Evolutionary conservation across 2,797 vertebrate species (phyloP), one percentile per base, ranked within the genome.

Genomic region (Chromis chromis): DNA sequence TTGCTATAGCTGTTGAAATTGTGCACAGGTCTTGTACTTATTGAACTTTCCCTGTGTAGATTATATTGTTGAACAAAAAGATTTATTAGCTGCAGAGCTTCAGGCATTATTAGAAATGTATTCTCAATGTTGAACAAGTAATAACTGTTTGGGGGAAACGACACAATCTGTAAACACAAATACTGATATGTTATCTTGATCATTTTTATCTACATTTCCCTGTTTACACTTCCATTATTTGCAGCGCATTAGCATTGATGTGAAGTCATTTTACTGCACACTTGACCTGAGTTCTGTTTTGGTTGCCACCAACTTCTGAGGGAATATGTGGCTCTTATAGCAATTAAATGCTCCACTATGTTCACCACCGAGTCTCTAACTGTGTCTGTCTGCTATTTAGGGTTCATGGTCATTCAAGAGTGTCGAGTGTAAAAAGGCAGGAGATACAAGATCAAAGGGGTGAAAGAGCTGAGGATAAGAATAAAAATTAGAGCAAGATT

Each of bases 401-500:
- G 14, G 16, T 27, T 31, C 27, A 28, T 24, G 17, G 66, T 66
- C 27, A 36, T 21, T 54, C 9, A 28, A 13, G 16, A 55, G n/a
- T 61, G 24, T 57, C 16, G n/a, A 9, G 13, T 11, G 19, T 6
- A 49, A 75, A 75, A 77, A 36, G 46, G 9, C 50, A 40, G 9
- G 24, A 16, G 11, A 65, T 28, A 49, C 25, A 7, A 64, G 56
- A 74, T 74, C 49, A 67, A 63, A 77, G 50, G 2, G 33, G 44
- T 13, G 39, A 77, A 70, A 59, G 2, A 74, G 70, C 40, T 50
- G 61, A 36, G 39, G 69, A 59, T 10, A 49, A 67, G 66, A 79
- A 74, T 59, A 70, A 65, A 83, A 86, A 79, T 65, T 19, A 79
- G 64, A 86, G 67, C 25, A 62, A 19, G 50, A 68, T 66, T 72